These are phyloP conservation scores for Papilio polytes DNA, from an alignment of 1,140 invertebrate species.

Conservation along the genomic window DNA sequence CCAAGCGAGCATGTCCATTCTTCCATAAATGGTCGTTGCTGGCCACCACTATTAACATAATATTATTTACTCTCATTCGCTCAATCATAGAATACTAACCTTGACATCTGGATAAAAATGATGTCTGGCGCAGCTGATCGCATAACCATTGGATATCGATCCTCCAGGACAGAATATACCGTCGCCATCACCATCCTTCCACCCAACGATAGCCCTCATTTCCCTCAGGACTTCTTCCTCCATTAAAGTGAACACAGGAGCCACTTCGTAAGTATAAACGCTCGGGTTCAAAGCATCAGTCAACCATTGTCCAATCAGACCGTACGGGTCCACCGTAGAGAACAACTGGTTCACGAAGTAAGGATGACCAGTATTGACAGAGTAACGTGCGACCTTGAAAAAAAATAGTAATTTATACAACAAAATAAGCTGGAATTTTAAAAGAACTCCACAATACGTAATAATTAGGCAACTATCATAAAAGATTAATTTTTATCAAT, in stretches of 20 bases:
- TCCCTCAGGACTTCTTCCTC: constrained; percentile 91
- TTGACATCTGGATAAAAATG: constrained; percentile 91
- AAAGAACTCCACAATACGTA: no score
- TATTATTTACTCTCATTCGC: background rate
- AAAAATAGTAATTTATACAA: background rate
- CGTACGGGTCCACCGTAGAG: constrained; percentile 94
- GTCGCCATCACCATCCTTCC: constrained; percentile 90
- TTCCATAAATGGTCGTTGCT: no score
- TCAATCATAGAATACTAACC: constrained; percentile 74
- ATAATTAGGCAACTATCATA: no score
- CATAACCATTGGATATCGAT: constrained; percentile 97
- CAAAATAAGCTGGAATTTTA: no score
- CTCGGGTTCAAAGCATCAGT: constrained; percentile 94
- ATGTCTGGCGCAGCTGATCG: constrained; percentile 94
- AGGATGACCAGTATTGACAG: constrained; percentile 94
- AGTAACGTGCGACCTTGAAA: constrained; percentile 84
- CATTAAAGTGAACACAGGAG: constrained; percentile 94
- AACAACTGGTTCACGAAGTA: constrained; percentile 95
- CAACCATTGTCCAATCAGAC: constrained; percentile 92
- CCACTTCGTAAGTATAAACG: constrained; percentile 96
- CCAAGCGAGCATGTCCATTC: no score
- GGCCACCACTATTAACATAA: no score
- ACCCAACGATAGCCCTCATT: constrained; percentile 95
- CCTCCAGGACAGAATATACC: constrained; percentile 98
- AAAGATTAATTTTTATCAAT: no score